Conservation (phyloP, 2,888 invertebrate species). For the Eupeodes latifasciatus region DNA sequence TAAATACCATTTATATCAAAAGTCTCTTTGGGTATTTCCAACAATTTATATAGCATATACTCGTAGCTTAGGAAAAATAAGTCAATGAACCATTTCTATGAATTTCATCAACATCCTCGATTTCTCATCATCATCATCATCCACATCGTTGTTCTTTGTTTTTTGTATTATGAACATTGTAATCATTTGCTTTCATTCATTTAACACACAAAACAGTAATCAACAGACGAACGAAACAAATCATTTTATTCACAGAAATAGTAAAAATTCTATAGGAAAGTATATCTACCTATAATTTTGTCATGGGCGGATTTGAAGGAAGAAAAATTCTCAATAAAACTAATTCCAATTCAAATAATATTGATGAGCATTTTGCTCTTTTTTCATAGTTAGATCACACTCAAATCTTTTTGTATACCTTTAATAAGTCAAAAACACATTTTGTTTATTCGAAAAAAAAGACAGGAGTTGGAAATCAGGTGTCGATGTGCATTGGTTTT, state of each 20-base stretch:
- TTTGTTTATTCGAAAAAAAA: too few species aligned
- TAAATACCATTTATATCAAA: not conserved
- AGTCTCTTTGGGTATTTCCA: not conserved
- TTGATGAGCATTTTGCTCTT: too few species aligned
- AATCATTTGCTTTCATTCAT: conserved; percentile 58
- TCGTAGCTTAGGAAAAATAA: conserved; percentile 2
- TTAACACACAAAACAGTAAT: conserved; percentile 65
- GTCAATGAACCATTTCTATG: conserved; percentile 45
- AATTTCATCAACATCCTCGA: conserved; percentile 41
- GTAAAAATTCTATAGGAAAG: conserved; percentile 16
- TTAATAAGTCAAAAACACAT: too few species aligned
- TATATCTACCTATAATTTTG: not conserved
- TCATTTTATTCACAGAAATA: conserved; percentile 50
- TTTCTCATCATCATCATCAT: conserved; percentile 6
- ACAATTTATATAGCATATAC: not conserved
- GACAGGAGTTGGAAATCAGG: too few species aligned
- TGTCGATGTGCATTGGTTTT: too few species aligned
- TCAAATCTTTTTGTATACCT: too few species aligned
- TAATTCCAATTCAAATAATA: too few species aligned
- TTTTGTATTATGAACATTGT: conserved; percentile 33
- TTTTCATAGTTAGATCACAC: too few species aligned
- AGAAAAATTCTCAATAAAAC: too few species aligned
- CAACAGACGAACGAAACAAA: conserved; percentile 59
- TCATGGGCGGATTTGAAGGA: not conserved
- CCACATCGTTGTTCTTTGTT: not conserved